phyloP scores from a whole-genome alignment of 1,140 invertebrate genomes.

The Zophobas morio region DNA sequence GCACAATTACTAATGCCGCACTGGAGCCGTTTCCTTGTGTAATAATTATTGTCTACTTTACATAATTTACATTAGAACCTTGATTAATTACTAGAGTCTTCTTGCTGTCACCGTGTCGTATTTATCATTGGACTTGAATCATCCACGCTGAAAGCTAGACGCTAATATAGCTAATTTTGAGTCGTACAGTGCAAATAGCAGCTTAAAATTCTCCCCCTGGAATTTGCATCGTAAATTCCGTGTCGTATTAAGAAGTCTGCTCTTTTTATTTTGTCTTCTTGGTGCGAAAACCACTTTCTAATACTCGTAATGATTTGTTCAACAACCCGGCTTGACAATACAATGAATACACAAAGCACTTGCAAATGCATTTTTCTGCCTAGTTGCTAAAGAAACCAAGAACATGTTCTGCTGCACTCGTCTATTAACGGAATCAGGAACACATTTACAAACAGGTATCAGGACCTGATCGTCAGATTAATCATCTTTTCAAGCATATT shows the following conservation, averaged over 20 bases:
- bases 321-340: constrained; percentile 5
- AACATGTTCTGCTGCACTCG: too few relatives aligned
- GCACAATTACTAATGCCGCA: not conserved
- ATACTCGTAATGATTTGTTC: constrained; percentile 18
- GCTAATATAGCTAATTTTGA: not conserved
- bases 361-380: constrained; percentile 8
- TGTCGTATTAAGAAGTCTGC: constrained; percentile 4
- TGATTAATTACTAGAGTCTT: too few relatives aligned
- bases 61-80: not conserved
- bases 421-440: not conserved
- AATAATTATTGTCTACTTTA: constrained; percentile 2
- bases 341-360: constrained; percentile 9
- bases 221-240: constrained; percentile 20
- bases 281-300: constrained; percentile 23
- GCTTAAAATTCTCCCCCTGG: constrained; percentile 15
- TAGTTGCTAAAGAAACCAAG: not conserved
- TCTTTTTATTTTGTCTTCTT: constrained; percentile 14
- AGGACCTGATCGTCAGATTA: not conserved
- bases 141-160: too few relatives aligned
- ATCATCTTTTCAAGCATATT: constrained; percentile 19
- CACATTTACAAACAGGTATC: not conserved
- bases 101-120: too few relatives aligned
- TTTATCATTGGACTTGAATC: too few relatives aligned
- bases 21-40: not conserved
- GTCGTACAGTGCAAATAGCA: too few relatives aligned